Evolutionary conservation across 2,797 vertebrate genomes (phyloP).

Genomic region (Poeciliopsis turneri): DNA sequence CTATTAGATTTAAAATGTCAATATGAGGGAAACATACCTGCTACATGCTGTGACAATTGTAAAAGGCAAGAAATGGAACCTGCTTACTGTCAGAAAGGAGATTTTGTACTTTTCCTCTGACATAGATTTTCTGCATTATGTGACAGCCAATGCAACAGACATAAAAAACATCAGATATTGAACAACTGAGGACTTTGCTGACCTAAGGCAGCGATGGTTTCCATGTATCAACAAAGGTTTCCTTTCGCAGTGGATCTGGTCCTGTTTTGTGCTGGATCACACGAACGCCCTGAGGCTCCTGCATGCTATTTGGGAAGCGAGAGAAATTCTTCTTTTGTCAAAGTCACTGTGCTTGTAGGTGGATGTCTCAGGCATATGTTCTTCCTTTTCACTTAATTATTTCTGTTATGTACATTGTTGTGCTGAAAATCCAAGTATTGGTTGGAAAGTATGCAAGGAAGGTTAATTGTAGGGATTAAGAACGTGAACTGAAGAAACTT

Average conservation of each 20-base stretch:
- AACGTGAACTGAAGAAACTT: neutral
- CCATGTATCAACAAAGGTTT: slow-evolving; percentile 22
- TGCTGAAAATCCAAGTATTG: neutral
- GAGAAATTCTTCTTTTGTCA: slow-evolving; percentile 32
- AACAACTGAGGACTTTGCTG: neutral
- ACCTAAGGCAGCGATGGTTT: neutral
- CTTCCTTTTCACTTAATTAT: neutral
- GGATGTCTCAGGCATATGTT: neutral
- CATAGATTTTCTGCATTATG: slow-evolving; percentile 18
- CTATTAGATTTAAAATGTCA: slow-evolving; percentile 50
- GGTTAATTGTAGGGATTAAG: neutral
- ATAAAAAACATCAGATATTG: slow-evolving; percentile 9
- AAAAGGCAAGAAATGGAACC: slow-evolving; percentile 15
- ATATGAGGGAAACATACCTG: slow-evolving; percentile 29
- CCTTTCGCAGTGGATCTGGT: slow-evolving; percentile 24
- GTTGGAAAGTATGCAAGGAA: neutral
- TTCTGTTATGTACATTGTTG: neutral
- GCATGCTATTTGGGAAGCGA: slow-evolving; percentile 30
- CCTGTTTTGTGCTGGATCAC: slow-evolving; percentile 28
- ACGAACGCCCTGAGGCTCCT: neutral
- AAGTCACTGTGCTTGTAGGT: neutral
- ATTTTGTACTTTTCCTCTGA: slow-evolving; percentile 10
- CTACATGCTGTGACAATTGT: slow-evolving; percentile 27
- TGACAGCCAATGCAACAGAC: slow-evolving; percentile 5
- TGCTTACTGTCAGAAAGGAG: slow-evolving; percentile 9